Base-by-base conservation (phyloP, 1,140 invertebrate genomes). In the Macrotrachela quadricornifera region DNA sequence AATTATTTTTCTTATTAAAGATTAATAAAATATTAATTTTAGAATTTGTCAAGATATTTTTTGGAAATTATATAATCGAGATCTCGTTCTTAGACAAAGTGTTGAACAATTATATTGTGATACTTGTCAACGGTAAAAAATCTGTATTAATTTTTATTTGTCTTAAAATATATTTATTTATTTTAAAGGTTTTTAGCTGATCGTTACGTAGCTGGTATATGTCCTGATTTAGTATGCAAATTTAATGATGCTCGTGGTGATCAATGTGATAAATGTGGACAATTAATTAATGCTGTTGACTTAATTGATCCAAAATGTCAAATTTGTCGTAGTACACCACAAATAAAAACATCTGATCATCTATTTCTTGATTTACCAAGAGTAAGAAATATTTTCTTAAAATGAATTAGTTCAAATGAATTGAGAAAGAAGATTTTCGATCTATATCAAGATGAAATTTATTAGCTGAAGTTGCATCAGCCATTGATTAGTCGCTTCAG, bases 201-300 rank as follows among this genome's bases (percentile, higher is more conserved):
- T 67, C 73, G 82, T 51, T 99, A 94, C 74, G 91, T 99, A 9
- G 86, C 94, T 70, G 94, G 94, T n/a, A 86, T 74, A 0, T 99
- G 92, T 74, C 91, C 88, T 0, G 76, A 83, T 62, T 99, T 92
- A 70, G 74, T 73, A 11, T 30, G 21, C 21, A 30, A 30, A 30
- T 97, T 86, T 71, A 81, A 83, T 59, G 83, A 88, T 66, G 91
- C 92, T 12, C 74, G 94, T 39, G 94, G 94, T 3, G 94, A 99
- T 73, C 94, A 99, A 68, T 99, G 94, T 68, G 94, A 99, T 70
- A 83, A 82, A 57, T 99, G 94, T 70, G 85, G 90, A 1, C 88
- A 92, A 65, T 73, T 99, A 6, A 81, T 97, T 18, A 97, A 96
- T 71, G 85, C 91, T 0, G 77, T 80, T 0, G 92, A 99, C 56